Conservation (phyloP, 1,140 invertebrate genomes). For the Limonius californicus region DNA sequence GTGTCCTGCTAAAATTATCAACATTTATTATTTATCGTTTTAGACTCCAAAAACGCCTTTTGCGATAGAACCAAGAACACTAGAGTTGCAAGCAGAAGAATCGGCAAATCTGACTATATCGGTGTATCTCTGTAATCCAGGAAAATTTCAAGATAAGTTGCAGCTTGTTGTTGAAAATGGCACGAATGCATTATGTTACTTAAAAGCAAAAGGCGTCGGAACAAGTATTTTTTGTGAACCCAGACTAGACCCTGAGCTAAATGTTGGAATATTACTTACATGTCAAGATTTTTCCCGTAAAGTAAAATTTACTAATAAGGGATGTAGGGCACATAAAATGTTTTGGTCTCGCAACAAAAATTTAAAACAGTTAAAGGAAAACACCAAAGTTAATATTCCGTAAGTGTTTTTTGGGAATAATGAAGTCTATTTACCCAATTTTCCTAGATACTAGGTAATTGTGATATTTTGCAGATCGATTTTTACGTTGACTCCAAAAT, state of each 20-base stretch:
- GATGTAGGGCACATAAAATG: constrained; percentile 41
- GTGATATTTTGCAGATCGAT: constrained; percentile 29
- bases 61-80: not conserved
- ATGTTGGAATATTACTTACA: constrained; percentile 45
- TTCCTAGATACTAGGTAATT: too few species aligned
- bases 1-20: too few species aligned
- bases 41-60: not conserved
- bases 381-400: not conserved
- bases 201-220: constrained; percentile 46
- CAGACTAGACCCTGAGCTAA: constrained; percentile 44
- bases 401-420: not conserved
- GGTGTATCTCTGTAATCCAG: constrained; percentile 37
- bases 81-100: not conserved
- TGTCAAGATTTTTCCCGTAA: constrained; percentile 37
- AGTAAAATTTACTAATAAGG: constrained; percentile 46
- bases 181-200: constrained; percentile 22
- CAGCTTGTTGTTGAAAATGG: constrained; percentile 38
- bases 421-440: not conserved
- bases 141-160: constrained; percentile 41
- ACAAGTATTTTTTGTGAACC: constrained; percentile 46
- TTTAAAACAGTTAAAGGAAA: constrained; percentile 26
- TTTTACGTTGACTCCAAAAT: constrained; percentile 32
- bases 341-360: constrained; percentile 32
- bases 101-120: not conserved
- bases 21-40: too few species aligned